A percentile compares a stretch with the other conserved stretches of the same genome.
Evolutionary conservation across 23 tunicate species (phyloP).

Genomic region (Ciona savignyi): DNA sequence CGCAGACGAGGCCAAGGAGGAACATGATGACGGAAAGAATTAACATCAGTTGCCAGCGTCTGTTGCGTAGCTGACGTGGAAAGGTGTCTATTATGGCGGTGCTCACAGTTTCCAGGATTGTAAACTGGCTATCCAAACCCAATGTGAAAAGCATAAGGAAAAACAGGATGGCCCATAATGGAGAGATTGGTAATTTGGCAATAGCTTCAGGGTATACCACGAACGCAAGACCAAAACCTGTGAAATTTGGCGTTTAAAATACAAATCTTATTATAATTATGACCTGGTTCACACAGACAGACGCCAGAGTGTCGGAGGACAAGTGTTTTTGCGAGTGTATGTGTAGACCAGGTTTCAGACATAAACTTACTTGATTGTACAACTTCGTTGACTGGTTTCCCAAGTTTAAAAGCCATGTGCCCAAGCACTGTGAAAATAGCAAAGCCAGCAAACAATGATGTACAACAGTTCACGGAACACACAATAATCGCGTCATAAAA

Average conservation of each 20-base stretch:
- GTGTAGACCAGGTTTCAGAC: too few species aligned
- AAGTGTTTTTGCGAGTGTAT: too few species aligned
- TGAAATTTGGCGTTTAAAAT: too few species aligned
- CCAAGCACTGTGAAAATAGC: slow-evolving; percentile 88
- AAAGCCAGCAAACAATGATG: slow-evolving; percentile 92
- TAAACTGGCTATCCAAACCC: slow-evolving; percentile 89
- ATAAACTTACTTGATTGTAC: slow-evolving; percentile 53
- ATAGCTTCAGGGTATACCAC: slow-evolving; percentile 96
- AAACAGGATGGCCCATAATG: slow-evolving; percentile 82
- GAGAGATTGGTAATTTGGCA: slow-evolving; percentile 71
- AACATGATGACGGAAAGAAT: slow-evolving; percentile 68
- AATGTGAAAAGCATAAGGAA: slow-evolving; percentile 90
- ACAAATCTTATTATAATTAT: too few species aligned
- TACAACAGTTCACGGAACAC: slow-evolving; percentile 60
- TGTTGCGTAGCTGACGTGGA: slow-evolving; percentile 43
- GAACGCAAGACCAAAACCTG: slow-evolving; percentile 95
- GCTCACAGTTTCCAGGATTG: slow-evolving; percentile 84
- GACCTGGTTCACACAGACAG: not conserved
- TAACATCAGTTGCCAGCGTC: slow-evolving; percentile 76
- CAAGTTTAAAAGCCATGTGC: slow-evolving; percentile 65
- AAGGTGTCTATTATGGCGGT: slow-evolving; percentile 70
- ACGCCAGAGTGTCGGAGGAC: too few species aligned
- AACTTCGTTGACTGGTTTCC: slow-evolving; percentile 49
- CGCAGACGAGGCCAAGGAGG: slow-evolving; percentile 66
- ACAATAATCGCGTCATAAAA: slow-evolving; percentile 69